Conservation (phyloP, 1,140 invertebrate species). For the Hylaeus volcanicus region DNA sequence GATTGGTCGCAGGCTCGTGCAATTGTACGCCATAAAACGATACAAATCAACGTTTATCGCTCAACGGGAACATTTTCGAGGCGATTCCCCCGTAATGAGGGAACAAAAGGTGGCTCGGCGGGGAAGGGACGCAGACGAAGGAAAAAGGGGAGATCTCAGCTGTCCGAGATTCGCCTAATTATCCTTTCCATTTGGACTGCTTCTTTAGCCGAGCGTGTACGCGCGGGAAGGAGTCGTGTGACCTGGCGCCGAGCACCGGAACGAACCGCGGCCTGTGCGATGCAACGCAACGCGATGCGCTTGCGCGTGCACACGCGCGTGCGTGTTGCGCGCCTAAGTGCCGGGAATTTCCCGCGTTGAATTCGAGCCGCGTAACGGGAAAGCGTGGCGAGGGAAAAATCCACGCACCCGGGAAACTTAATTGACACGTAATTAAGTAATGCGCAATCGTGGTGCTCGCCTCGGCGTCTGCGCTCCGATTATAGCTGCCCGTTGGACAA, state of each 20-base stretch:
- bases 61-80: background rate
- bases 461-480: no score
- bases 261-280: constrained; percentile 37
- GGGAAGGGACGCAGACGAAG: background rate
- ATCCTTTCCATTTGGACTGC: constrained; percentile 56
- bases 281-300: constrained; percentile 10
- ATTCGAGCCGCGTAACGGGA: constrained; percentile 44
- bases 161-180: constrained; percentile 53
- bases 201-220: constrained; percentile 61
- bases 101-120: constrained; percentile 10
- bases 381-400: constrained; percentile 34
- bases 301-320: constrained; percentile 9
- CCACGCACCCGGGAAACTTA: constrained; percentile 10
- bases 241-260: constrained; percentile 60
- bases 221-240: constrained; percentile 51
- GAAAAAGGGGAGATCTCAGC: constrained; percentile 23
- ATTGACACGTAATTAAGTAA: constrained; percentile 47
- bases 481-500: no score
- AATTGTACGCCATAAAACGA: background rate
- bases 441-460: background rate
- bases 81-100: background rate
- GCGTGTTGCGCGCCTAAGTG: constrained; percentile 12
- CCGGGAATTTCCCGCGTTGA: constrained; percentile 43
- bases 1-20: no score
- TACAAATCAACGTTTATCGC: background rate